Evolutionary conservation across 2,888 invertebrate genomes (phyloP).

Genomic region (Nomada fucata): DNA sequence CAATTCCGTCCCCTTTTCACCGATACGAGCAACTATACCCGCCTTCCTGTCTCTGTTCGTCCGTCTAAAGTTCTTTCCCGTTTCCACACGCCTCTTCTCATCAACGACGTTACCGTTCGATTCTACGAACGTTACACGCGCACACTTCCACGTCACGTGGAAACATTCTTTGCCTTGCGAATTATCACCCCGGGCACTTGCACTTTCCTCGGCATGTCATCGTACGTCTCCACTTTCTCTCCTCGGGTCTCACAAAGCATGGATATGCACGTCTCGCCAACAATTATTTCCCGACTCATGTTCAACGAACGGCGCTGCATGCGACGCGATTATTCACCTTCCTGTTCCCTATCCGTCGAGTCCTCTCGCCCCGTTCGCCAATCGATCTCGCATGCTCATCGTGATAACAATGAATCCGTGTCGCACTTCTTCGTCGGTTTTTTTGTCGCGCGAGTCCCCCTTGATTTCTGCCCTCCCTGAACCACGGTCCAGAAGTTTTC

Average conservation of each 20-base stretch:
- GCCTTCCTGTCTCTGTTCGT: not conserved
- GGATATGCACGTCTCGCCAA: not conserved
- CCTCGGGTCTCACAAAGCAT: conserved; percentile 30
- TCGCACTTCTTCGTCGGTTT: conserved; percentile 31
- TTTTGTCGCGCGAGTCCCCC: conserved; percentile 29
- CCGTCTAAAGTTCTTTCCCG: not conserved
- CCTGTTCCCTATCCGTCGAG: not conserved
- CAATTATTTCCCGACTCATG: not conserved
- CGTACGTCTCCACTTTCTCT: conserved; percentile 44
- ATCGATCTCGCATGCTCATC: conserved; percentile 42
- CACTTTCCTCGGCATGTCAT: conserved; percentile 40
- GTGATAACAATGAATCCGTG: conserved; percentile 36
- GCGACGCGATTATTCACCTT: not conserved
- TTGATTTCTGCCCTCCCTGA: conserved; percentile 3
- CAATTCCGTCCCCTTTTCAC: no score
- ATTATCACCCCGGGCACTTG: conserved; percentile 25
- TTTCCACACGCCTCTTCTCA: not conserved
- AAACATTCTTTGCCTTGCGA: conserved; percentile 24
- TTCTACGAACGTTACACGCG: conserved; percentile 17
- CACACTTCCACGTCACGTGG: conserved; percentile 34
- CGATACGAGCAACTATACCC: no score
- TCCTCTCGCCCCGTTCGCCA: not conserved
- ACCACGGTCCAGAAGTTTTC: not conserved
- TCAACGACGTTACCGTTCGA: not conserved
- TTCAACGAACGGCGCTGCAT: conserved; percentile 4